Conservation (phyloP, 2,113 vertebrate species). For the Albula glossodonta region DNA sequence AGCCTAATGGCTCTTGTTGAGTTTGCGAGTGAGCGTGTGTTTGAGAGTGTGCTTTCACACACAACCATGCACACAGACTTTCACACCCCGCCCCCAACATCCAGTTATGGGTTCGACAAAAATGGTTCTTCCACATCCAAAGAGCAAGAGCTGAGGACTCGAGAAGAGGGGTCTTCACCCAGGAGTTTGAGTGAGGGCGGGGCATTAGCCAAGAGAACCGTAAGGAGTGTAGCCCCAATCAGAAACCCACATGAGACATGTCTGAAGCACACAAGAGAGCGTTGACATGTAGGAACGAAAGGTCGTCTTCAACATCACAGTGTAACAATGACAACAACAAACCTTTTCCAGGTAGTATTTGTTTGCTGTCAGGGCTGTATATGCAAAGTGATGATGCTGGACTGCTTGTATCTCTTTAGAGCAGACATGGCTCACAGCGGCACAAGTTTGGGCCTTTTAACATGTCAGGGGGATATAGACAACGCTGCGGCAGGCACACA, state of each 20-base stretch:
- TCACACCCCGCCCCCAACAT: background rate
- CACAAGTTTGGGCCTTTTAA: background rate
- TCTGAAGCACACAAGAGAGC: too few species aligned
- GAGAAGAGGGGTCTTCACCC: background rate
- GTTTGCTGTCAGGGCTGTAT: background rate
- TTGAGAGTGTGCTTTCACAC: background rate
- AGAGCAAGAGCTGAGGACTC: background rate
- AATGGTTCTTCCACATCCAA: background rate
- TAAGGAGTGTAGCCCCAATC: background rate
- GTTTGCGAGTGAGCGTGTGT: background rate
- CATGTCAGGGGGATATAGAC: background rate
- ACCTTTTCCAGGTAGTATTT: background rate
- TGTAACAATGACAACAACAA: background rate
- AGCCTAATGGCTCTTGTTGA: background rate
- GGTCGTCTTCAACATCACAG: background rate
- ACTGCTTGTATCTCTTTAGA: background rate
- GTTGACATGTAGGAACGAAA: background rate
- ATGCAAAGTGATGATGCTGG: background rate
- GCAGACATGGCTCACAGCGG: background rate
- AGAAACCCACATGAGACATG: background rate
- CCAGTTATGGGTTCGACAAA: background rate
- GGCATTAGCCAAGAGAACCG: background rate
- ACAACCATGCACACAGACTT: background rate
- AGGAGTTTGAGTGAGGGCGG: background rate
- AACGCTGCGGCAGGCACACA: background rate